Conservation (phyloP, 2,888 invertebrate species). For the Clepsis dumicolana region DNA sequence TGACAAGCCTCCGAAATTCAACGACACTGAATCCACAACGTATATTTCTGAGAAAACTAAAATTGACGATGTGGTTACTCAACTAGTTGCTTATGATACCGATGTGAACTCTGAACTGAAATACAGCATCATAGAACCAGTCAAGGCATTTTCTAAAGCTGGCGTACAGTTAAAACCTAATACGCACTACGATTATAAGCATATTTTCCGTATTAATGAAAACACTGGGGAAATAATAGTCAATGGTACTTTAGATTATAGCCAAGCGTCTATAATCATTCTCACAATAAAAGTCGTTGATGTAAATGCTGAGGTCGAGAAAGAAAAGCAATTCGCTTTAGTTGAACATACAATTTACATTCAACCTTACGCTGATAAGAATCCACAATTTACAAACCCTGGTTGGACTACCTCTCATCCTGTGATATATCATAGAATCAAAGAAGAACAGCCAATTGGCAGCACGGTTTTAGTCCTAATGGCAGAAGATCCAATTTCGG, state of each 20-base stretch:
- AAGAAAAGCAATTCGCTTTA: slow-evolving; percentile 87
- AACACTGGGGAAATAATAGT: slow-evolving; percentile 89
- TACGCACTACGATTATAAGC: slow-evolving; percentile 87
- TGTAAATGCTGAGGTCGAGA: slow-evolving; percentile 89
- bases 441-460: slow-evolving; percentile 92
- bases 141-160: slow-evolving; percentile 90
- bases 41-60: slow-evolving; percentile 90
- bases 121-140: slow-evolving; percentile 89
- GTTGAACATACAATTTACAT: slow-evolving; percentile 92
- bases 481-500: slow-evolving; percentile 90
- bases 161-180: slow-evolving; percentile 89
- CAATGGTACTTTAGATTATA: slow-evolving; percentile 89
- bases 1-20: slow-evolving; percentile 93
- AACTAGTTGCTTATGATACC: slow-evolving; percentile 89
- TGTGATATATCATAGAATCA: slow-evolving; percentile 88
- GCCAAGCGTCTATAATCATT: slow-evolving; percentile 90
- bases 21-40: slow-evolving; percentile 87
- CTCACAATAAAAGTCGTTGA: slow-evolving; percentile 90
- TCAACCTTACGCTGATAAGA: slow-evolving; percentile 91
- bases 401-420: slow-evolving; percentile 91
- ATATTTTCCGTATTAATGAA: slow-evolving; percentile 89
- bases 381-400: slow-evolving; percentile 90
- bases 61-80: slow-evolving; percentile 87
- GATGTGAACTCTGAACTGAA: slow-evolving; percentile 89
- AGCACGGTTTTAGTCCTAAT: slow-evolving; percentile 89